Conservation (phyloP, 1,140 invertebrate species). For the Neodiprion fabricii region DNA sequence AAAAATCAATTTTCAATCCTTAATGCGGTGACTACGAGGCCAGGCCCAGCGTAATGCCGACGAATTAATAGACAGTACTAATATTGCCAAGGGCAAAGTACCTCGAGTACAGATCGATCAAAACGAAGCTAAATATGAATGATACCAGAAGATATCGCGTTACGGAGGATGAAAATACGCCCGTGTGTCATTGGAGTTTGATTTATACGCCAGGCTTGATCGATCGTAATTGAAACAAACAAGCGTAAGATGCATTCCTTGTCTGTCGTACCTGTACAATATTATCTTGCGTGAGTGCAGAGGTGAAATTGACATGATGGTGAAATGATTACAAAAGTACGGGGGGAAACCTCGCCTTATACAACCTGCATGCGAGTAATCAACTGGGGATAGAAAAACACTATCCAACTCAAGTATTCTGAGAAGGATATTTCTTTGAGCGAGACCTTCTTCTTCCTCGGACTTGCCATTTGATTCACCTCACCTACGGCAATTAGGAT, state of each 20-base stretch:
- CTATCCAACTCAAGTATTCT: not conserved
- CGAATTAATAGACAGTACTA: too few species aligned
- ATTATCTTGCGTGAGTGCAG: not conserved
- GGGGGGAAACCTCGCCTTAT: not conserved
- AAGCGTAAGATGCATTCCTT: not conserved
- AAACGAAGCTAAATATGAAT: not conserved
- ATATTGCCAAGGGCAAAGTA: not conserved
- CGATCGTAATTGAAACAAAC: constrained; percentile 7
- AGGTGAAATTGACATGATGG: not conserved
- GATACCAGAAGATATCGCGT: not conserved
- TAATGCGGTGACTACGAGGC: too few species aligned
- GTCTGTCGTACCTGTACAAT: not conserved
- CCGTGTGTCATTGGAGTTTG: not conserved
- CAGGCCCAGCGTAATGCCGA: too few species aligned
- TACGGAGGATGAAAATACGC: not conserved
- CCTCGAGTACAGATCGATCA: not conserved
- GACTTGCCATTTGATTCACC: not conserved
- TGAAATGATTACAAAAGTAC: not conserved
- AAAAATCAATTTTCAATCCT: too few species aligned
- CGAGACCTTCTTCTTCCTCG: not conserved
- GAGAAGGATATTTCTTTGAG: not conserved
- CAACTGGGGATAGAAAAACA: not conserved
- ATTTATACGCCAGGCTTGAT: not conserved
- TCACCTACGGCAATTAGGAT: not conserved
- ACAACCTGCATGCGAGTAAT: not conserved